These are phyloP conservation scores for Xerus rutilus DNA, from an alignment of 2,797 vertebrate genomes.

Conservation along the genomic window DNA sequence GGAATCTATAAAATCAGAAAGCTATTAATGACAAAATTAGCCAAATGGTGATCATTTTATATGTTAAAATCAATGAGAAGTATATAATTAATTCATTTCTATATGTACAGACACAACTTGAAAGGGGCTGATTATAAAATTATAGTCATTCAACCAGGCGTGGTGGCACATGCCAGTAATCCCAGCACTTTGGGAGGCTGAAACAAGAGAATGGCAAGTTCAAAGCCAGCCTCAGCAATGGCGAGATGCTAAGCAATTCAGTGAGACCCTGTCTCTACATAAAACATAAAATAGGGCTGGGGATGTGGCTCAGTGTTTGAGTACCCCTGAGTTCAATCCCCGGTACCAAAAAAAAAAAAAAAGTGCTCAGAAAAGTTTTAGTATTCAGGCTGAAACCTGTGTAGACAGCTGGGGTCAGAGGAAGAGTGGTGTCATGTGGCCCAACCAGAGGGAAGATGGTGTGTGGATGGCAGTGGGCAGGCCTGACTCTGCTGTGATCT, in stretches of 20 bases:
- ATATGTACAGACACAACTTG: neutral
- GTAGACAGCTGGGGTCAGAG: neutral
- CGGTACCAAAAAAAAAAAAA: neutral
- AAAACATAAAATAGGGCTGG: too few species aligned
- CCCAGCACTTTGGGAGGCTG: too few species aligned
- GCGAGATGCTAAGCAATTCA: too few species aligned
- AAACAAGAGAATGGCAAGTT: too few species aligned
- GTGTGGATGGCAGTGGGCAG: neutral
- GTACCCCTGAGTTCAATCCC: too few species aligned
- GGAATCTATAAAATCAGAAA: constrained; percentile 12
- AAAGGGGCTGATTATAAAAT: constrained; percentile 5
- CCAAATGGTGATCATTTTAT: neutral
- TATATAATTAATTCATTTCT: neutral
- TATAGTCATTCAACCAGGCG: neutral
- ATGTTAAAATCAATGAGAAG: neutral
- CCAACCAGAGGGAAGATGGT: neutral
- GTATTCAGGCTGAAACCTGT: neutral
- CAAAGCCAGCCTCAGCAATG: too few species aligned
- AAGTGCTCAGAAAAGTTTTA: neutral
- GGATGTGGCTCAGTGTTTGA: too few species aligned
- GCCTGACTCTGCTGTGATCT: neutral
- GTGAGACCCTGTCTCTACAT: too few species aligned
- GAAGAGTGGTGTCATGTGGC: neutral
- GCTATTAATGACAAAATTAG: neutral
- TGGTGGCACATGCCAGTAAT: too few species aligned